Percentiles rank a stretch among this genome's conserved stretches.
These are phyloP conservation scores for Ceratosolen solmsi DNA, from an alignment of 1,140 invertebrate genomes.

Conservation along the genomic window DNA sequence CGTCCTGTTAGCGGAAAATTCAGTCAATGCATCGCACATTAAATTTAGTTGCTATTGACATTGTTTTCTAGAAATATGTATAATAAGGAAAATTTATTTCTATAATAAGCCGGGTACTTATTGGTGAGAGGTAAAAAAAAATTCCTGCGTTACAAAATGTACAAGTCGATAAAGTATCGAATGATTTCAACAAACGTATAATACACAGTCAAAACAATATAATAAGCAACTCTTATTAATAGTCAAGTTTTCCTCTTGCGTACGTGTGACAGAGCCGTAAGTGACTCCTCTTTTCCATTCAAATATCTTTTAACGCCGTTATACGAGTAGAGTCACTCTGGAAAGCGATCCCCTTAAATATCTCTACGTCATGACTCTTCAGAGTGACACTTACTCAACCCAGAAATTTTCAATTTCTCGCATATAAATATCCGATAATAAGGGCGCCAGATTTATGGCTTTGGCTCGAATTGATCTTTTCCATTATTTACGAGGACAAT, in stretches of 20 bases:
- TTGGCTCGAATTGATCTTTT: background rate
- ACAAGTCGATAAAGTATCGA: background rate
- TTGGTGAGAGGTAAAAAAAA: too few relatives aligned
- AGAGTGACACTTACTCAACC: background rate
- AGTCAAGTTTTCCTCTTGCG: background rate
- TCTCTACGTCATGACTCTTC: conserved; percentile 8
- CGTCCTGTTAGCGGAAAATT: background rate
- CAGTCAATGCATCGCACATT: background rate
- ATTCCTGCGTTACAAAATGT: too few relatives aligned
- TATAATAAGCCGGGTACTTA: too few relatives aligned
- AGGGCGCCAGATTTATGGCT: conserved; percentile 28
- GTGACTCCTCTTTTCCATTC: conserved; percentile 26
- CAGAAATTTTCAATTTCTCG: conserved; percentile 20
- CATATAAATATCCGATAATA: conserved; percentile 25
- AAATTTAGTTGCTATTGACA: too few relatives aligned
- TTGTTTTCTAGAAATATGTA: too few relatives aligned
- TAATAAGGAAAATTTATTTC: too few relatives aligned
- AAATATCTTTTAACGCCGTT: conserved; percentile 19
- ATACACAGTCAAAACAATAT: background rate
- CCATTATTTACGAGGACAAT: background rate
- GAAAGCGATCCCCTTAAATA: conserved; percentile 32
- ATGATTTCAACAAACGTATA: background rate
- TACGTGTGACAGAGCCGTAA: background rate
- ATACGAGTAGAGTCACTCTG: background rate
- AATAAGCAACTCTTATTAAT: background rate